Evolutionary conservation across 2,113 vertebrate species (phyloP), one percentile per base, ranked within the genome.

Genomic region (Lamprologus callipterus): DNA sequence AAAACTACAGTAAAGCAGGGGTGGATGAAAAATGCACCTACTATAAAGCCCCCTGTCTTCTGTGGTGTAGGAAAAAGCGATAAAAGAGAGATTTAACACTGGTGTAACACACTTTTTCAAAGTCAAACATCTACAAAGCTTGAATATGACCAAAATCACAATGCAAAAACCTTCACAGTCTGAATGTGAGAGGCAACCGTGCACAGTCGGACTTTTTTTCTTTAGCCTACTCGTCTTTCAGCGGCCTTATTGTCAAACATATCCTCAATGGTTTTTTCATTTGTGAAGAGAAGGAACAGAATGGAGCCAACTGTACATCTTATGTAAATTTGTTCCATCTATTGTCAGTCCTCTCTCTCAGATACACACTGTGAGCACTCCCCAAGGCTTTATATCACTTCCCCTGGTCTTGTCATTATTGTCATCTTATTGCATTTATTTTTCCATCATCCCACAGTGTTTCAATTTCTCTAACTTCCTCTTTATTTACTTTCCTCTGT

Each of bases 1-100:
- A 87, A 92, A 92, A 89, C 47, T 86, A 82, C 63, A 81, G 73
- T 31, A 78, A 78, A 90, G 19, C 47, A 37, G 57, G 40, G 47
- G 33, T n/a, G 31, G 14, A 68, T 51, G 33, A 31, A 83, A 87
- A 85, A 83, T 40, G 58, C 26, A 70, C 51, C 26, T 84, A 57
- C 37, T 8, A 37, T 73, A 83, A 82, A 42, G 49, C 21, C 75
- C 33, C 68, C 49, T 84, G 53, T 75, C 37, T 55, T 81, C 53
- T 49, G 6, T 7, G 47, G 37, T 47, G 45, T 47, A 28, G 21
- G 11, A 33, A 58, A 57, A 47, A 70, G 68, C 2, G 4, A 78
- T 78, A 51, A 78, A 31, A 33, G 73, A 78, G 26, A 19, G 45
- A 78, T 78, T 51, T 51, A 78, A 78, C 45, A 78, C 17, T 33